Conservation (phyloP, 1,140 invertebrate species). For the Calycopis cecrops region DNA sequence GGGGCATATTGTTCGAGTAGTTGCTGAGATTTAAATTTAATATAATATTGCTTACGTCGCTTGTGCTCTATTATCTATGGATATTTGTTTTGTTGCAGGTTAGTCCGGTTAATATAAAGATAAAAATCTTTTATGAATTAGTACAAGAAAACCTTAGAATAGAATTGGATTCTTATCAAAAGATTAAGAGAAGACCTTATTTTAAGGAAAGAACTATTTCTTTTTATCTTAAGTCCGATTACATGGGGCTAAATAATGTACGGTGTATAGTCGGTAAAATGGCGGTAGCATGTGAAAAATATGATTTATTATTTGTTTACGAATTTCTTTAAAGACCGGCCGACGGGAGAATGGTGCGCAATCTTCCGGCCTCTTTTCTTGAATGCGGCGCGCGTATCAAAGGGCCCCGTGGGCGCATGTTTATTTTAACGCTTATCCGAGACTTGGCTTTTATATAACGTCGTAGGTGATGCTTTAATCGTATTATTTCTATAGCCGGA, state of each 20-base stretch:
- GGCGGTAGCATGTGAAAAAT: constrained; percentile 1
- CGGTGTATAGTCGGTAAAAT: not conserved
- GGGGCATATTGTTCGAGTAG: not conserved
- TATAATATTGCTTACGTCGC: no score
- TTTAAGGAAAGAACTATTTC: no score
- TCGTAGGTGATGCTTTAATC: constrained; percentile 30
- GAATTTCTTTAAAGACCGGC: constrained; percentile 18
- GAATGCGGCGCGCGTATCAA: constrained; percentile 33
- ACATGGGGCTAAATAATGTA: no score
- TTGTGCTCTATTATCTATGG: no score
- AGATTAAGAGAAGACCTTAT: no score
- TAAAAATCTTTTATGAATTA: no score
- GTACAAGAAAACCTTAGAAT: no score
- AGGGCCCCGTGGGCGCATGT: constrained; percentile 32
- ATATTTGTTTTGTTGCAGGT: no score
- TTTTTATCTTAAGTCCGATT: no score
- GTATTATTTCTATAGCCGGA: constrained; percentile 45
- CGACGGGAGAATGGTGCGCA: constrained; percentile 13
- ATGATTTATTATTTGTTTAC: constrained; percentile 7
- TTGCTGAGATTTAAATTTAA: no score
- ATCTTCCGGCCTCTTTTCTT: constrained; percentile 61
- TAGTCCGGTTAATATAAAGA: no score
- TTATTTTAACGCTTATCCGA: constrained; percentile 19
- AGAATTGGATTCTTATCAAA: no score
- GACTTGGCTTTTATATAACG: constrained; percentile 40